Percentiles rank a stretch among this genome's conserved stretches.
Conservation (phyloP, 2,888 invertebrate genomes). For the Latrodectus hesperus region DNA sequence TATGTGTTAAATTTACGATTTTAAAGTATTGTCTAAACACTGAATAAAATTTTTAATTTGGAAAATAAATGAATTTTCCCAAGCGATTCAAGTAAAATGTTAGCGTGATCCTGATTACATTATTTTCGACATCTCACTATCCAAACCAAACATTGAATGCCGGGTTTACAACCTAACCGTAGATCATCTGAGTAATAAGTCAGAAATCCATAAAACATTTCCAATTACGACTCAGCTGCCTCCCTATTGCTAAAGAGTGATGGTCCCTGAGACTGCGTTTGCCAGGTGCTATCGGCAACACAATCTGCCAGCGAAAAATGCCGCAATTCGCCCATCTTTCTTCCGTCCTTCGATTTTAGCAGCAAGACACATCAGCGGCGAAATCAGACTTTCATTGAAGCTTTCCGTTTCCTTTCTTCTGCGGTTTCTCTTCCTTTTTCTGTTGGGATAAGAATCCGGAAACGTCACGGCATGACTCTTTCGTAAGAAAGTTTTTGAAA, state of each 20-base stretch:
- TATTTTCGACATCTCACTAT: background rate
- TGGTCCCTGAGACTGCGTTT: slow-evolving; percentile 52
- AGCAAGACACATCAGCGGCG: slow-evolving; percentile 45
- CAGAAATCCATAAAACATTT: slow-evolving; percentile 67
- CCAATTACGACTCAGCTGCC: slow-evolving; percentile 65
- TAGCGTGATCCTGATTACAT: too few relatives aligned
- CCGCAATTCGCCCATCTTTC: slow-evolving; percentile 62
- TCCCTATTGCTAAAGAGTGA: slow-evolving; percentile 46
- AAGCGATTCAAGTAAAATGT: too few relatives aligned
- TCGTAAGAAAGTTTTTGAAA: too few relatives aligned
- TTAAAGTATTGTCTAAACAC: too few relatives aligned
- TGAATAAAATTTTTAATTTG: too few relatives aligned
- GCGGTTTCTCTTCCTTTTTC: slow-evolving; percentile 26
- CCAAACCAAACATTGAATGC: slow-evolving; percentile 37
- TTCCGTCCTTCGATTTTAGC: slow-evolving; percentile 59
- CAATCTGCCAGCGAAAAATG: slow-evolving; percentile 64
- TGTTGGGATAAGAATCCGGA: too few relatives aligned
- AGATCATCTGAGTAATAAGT: slow-evolving; percentile 65
- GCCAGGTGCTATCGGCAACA: slow-evolving; percentile 65
- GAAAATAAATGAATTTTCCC: too few relatives aligned
- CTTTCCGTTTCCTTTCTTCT: slow-evolving; percentile 41
- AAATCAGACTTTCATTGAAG: slow-evolving; percentile 63
- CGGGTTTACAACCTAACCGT: slow-evolving; percentile 48
- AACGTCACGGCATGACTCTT: too few relatives aligned
- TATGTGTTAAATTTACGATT: too few relatives aligned